Conservation (phyloP, 2,888 invertebrate genomes). For the Cryptocheilus praepositus region DNA sequence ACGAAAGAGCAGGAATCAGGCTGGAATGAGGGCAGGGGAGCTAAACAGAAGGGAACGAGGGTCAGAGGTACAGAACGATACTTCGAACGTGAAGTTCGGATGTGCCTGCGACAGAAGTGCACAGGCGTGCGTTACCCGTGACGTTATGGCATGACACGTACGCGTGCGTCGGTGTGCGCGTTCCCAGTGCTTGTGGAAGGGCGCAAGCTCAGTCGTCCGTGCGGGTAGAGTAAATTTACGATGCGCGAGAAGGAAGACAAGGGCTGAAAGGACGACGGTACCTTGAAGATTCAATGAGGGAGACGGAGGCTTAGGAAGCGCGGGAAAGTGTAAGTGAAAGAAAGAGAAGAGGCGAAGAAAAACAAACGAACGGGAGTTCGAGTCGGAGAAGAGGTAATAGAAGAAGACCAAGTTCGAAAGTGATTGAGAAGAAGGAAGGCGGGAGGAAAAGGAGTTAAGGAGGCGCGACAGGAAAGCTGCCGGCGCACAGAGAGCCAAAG, state of each 20-base stretch:
- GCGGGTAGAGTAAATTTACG: neutral
- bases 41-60: conserved; percentile 14
- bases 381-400: conserved; percentile 4
- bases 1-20: conserved; percentile 23
- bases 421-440: neutral
- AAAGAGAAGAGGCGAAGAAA: neutral
- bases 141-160: too few relatives aligned
- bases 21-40: conserved; percentile 19
- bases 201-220: neutral
- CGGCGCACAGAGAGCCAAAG: conserved; percentile 24
- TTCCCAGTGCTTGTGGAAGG: neutral
- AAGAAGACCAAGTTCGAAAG: conserved; percentile 1
- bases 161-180: neutral
- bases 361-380: neutral
- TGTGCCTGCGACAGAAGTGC: neutral
- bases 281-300: conserved; percentile 1
- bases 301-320: neutral
- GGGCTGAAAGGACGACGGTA: neutral
- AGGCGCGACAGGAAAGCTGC: conserved; percentile 9
- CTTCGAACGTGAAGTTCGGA: neutral
- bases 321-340: neutral
- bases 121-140: neutral
- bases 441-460: neutral
- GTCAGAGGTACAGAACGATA: conserved; percentile 19
- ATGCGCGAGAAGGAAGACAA: neutral